These are phyloP conservation scores for Psittacus erithacus DNA, from an alignment of 2,113 vertebrate genomes.

Conservation along the genomic window DNA sequence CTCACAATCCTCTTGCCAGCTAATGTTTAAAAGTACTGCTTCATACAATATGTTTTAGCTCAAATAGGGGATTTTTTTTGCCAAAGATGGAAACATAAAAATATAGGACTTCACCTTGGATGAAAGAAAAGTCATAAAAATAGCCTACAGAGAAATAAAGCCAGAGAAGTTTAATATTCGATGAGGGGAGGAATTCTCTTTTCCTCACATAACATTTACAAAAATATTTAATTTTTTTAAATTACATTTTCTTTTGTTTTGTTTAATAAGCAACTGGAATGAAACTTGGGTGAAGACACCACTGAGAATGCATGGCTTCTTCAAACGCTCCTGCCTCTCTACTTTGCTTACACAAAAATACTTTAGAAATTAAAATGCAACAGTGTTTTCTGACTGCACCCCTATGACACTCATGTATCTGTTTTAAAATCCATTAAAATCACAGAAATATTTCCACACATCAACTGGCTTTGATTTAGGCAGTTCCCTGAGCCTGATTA, in stretches of 20 bases:
- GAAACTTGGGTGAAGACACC: constrained; percentile 50
- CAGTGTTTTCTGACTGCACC: constrained; percentile 58
- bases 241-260: constrained; percentile 13
- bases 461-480: neutral
- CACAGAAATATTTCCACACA: neutral
- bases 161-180: constrained; percentile 49
- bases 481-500: neutral
- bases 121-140: constrained; percentile 62
- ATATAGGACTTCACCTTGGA: constrained; percentile 11
- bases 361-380: constrained; percentile 39
- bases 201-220: constrained; percentile 40
- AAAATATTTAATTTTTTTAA: constrained; percentile 6
- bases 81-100: constrained; percentile 44
- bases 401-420: neutral
- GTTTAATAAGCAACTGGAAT: constrained; percentile 61
- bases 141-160: constrained; percentile 43
- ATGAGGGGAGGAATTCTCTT: constrained; percentile 27
- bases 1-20: neutral
- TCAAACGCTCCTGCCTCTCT: constrained; percentile 20
- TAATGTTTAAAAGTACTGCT: constrained; percentile 9
- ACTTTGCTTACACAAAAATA: constrained; percentile 45
- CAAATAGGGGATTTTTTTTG: neutral
- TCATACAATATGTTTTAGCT: constrained; percentile 1
- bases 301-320: constrained; percentile 46
- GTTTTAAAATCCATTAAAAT: constrained; percentile 5